Conservation (phyloP, 2,888 invertebrate genomes). For the Stenchaetothrips biformis region DNA sequence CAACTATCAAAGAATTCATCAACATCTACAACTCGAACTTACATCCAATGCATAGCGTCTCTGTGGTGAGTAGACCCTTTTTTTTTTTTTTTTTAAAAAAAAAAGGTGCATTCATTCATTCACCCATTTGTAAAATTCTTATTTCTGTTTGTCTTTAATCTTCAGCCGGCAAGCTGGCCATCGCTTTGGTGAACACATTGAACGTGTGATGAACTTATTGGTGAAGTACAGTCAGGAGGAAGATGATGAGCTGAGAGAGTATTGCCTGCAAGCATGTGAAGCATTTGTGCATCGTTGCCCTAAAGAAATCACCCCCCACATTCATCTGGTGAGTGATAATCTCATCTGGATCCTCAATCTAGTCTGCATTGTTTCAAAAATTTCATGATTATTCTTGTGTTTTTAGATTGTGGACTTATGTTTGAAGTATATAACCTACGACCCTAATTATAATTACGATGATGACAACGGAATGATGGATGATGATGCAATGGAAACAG, state of each 20-base stretch:
- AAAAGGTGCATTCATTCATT: not conserved
- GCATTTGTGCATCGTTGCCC: slow-evolving; percentile 95
- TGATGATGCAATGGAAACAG: slow-evolving; percentile 66
- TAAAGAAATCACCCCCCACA: slow-evolving; percentile 90
- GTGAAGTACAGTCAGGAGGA: slow-evolving; percentile 77
- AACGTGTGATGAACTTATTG: slow-evolving; percentile 82
- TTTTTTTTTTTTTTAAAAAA: not conserved
- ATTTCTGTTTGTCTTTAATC: slow-evolving; percentile 29
- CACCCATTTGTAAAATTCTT: slow-evolving; percentile 7
- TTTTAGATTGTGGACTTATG: slow-evolving; percentile 77
- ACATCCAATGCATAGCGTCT: slow-evolving; percentile 92
- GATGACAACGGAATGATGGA: slow-evolving; percentile 53
- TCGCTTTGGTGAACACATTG: slow-evolving; percentile 91
- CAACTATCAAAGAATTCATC: slow-evolving; percentile 63
- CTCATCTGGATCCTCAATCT: slow-evolving; percentile 24
- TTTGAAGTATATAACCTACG: slow-evolving; percentile 87
- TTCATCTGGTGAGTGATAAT: slow-evolving; percentile 58
- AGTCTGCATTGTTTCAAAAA: slow-evolving; percentile 23
- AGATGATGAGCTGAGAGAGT: slow-evolving; percentile 94
- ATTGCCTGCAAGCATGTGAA: slow-evolving; percentile 92
- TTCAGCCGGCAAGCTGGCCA: slow-evolving; percentile 85
- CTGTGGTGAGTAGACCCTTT: slow-evolving; percentile 72
- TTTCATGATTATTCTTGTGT: not conserved
- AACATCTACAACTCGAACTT: slow-evolving; percentile 66
- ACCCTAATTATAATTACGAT: slow-evolving; percentile 99